Percentiles rank a stretch among this genome's conserved stretches.
Evolutionary conservation across 2,113 vertebrate genomes (phyloP).

Genomic region (Zosterops japonicus): DNA sequence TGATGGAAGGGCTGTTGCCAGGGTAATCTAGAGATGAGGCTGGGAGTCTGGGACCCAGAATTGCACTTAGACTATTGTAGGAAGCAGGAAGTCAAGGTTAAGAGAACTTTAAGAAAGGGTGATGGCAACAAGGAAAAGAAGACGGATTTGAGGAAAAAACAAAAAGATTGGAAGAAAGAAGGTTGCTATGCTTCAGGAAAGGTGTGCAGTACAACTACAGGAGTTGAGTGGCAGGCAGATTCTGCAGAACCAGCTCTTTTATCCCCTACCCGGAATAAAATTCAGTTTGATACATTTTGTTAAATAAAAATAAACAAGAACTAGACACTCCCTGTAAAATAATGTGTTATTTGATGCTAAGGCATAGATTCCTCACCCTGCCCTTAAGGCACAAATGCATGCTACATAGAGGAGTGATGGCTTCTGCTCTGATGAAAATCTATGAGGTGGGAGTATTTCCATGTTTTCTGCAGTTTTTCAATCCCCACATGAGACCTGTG

Average conservation of each 20-base stretch:
- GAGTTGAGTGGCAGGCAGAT: not conserved
- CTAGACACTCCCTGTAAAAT: not conserved
- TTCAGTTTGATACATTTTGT: not conserved
- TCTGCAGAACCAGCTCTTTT: not conserved
- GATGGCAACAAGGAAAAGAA: not conserved
- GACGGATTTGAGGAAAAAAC: not conserved
- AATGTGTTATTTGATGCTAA: not conserved
- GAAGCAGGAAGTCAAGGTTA: slow-evolving; percentile 33
- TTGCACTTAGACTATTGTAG: not conserved
- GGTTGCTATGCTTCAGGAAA: not conserved
- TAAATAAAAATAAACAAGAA: not conserved
- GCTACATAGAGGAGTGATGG: not conserved
- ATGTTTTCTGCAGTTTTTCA: not conserved
- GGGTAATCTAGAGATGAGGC: slow-evolving; percentile 15
- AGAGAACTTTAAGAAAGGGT: not conserved
- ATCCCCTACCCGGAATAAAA: not conserved
- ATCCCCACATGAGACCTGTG: not conserved
- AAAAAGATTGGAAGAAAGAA: not conserved
- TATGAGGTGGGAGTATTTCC: not conserved
- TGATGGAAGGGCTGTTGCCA: slow-evolving; percentile 19
- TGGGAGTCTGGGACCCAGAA: not conserved
- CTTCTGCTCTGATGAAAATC: not conserved
- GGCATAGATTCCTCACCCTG: not conserved
- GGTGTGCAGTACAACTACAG: not conserved
- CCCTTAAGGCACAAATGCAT: not conserved